Evolutionary conservation across 2,797 vertebrate genomes (phyloP), one percentile per base, ranked within the genome.

Genomic region (Hafferia zeledoni): DNA sequence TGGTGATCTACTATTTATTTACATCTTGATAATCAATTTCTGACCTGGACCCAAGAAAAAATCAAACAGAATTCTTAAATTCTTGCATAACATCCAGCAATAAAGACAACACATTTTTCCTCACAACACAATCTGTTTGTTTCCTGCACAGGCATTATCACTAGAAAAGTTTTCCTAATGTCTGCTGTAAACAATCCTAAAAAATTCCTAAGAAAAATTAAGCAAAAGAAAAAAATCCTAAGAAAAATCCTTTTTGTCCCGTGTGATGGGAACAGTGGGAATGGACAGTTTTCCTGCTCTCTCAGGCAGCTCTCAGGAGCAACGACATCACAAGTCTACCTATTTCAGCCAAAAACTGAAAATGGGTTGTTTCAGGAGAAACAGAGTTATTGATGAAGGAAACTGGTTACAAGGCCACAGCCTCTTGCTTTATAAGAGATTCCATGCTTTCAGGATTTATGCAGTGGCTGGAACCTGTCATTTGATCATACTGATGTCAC

Each of bases 231-330:
- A 84, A 84, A 61, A 53, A n/a, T 49, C 28, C 18, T 44, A 35
- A 52, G 47, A 39, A 65, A 89, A 78, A 47, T 52, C 8, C 7
- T 46, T 53, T 81, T 41, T 77, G 27, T 23, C 33, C 25, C 3
- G 0, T 17, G 11, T 2, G 1, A 23, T 74, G 19, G 28, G 37
- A n/a, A 12, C 10, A 20, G 10, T 11, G 24, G 12, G 41, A 74
- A 74, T 17, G 12, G 13, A 13, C 4, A 37, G 6, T 6, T 53
- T 33, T 53, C 27, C 41, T 74, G 14, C 33, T 41, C 23, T 41
- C 25, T 2, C 22, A 39, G 25, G 14, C 13, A 43, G 12, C 4
- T 39, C 35, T 52, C 57, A 74, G 61, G 53, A 49, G n/a, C 17
- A 49, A 11, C 13, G 28, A 24, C 16, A 28, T 10, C 31, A 11